Base-by-base conservation (phyloP, 2,888 invertebrate genomes). In the Tenodera sinensis region DNA sequence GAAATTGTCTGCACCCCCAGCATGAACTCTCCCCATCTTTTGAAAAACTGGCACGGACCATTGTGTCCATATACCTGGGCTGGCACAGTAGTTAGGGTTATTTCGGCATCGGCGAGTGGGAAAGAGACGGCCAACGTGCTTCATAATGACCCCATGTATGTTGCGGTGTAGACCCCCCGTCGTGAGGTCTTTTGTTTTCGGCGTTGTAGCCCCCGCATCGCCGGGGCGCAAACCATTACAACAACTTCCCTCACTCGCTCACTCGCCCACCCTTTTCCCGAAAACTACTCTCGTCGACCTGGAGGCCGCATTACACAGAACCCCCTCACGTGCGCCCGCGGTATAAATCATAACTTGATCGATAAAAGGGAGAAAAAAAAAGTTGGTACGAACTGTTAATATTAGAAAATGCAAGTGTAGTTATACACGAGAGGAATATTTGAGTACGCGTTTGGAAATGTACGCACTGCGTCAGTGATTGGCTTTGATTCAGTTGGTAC, bases 111-210 rank as follows among this genome's bases (percentile, higher is more conserved):
- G 54, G 54, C 54, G 54, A 71, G 54, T 20, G 54, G 54, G 54
- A 71, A 71, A 71, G 54, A 71, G 54, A 71, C 54, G 54, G 54
- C 54, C 20, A 71, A 71, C 1, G 42, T 42, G 86, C 86, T 12
- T 81, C 42, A 71, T 71, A 71, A 71, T 71, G 54, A 20, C 20
- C 30, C 82, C 27, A 34, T 87, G 87, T 42, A 84, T 30, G 88
- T 30, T 83, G 84, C 88, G 84, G 89, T 88, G 89, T 89, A 86
- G 88, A 71, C 89, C 81, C 84, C 90, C 90, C 90, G 88, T 83
- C 47, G 90, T 85, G 90, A 89, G 54, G 84, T 90, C 90, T 90
- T 90, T 90, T 90, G 90, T 90, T 90, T 89, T 87, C 89, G 86
- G 85, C 89, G 89, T 71, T 87, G 89, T 89, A 83, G 83, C 83